Evolutionary conservation across 2,797 vertebrate genomes (phyloP).

Genomic region (Orestias chungarensis): DNA sequence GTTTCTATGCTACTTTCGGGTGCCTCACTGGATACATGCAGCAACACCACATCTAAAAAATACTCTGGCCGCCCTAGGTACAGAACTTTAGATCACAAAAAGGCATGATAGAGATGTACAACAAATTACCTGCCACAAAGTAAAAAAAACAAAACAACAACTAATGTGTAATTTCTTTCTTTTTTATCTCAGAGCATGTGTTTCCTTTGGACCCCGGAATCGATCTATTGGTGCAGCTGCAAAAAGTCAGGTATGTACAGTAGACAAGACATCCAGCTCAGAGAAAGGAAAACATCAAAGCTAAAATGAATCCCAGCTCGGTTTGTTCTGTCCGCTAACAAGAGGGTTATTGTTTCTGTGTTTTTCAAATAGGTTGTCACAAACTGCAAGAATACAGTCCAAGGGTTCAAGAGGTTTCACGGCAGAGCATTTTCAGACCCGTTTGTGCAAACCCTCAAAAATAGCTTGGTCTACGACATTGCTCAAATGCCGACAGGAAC

Average conservation of each 20-base stretch:
- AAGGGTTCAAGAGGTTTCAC: conserved; percentile 98
- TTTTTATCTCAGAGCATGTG: conserved; percentile 85
- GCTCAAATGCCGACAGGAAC: conserved; percentile 92
- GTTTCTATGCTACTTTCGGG: no score
- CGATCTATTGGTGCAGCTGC: conserved; percentile 95
- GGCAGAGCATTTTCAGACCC: conserved; percentile 95
- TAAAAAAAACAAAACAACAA: no score
- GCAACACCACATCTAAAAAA: no score
- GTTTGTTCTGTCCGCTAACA: background rate
- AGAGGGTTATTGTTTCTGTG: background rate
- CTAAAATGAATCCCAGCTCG: background rate
- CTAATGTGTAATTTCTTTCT: conserved; percentile 3
- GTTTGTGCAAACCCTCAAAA: conserved; percentile 89
- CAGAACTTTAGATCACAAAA: no score
- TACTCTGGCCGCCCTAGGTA: no score
- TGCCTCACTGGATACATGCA: no score
- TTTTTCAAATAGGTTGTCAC: conserved; percentile 87
- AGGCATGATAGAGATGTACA: no score
- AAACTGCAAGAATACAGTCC: conserved; percentile 97
- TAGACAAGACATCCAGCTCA: background rate
- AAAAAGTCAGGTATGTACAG: conserved; percentile 90
- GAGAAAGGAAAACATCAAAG: background rate
- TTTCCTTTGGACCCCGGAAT: conserved; percentile 95
- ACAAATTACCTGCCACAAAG: background rate
- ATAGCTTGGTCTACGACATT: conserved; percentile 90